These are phyloP conservation scores for Gymnogyps californianus DNA, from an alignment of 2,113 vertebrate genomes.

Conservation along the genomic window DNA sequence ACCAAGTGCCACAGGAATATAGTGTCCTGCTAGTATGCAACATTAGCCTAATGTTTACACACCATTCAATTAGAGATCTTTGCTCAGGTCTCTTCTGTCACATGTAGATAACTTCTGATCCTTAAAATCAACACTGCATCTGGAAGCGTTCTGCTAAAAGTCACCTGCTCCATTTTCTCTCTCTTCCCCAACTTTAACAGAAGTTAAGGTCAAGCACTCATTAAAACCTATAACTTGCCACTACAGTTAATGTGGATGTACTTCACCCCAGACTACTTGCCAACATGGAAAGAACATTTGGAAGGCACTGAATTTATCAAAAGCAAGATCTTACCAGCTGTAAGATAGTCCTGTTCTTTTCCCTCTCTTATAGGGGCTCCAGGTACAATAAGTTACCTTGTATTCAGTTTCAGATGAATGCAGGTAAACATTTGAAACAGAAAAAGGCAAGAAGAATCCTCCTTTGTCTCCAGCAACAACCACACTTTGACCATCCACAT, in stretches of 20 bases:
- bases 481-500: not conserved
- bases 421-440: not conserved
- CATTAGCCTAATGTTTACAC: not conserved
- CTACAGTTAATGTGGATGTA: not conserved
- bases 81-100: constrained; percentile 3
- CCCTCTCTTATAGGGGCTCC: not conserved
- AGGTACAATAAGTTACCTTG: not conserved
- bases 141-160: not conserved
- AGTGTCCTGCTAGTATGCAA: not conserved
- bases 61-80: not conserved
- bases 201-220: not conserved
- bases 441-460: not conserved
- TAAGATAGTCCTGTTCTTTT: not conserved
- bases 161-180: not conserved
- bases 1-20: not conserved
- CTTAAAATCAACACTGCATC: not conserved
- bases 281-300: not conserved
- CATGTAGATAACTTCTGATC: not conserved
- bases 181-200: not conserved
- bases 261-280: not conserved
- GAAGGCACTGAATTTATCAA: not conserved
- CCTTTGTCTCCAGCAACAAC: not conserved
- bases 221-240: not conserved
- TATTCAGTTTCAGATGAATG: not conserved
- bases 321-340: not conserved